phyloP scores from a whole-genome alignment of 2,797 vertebrate genomes.

The Dipus sagitta region DNA sequence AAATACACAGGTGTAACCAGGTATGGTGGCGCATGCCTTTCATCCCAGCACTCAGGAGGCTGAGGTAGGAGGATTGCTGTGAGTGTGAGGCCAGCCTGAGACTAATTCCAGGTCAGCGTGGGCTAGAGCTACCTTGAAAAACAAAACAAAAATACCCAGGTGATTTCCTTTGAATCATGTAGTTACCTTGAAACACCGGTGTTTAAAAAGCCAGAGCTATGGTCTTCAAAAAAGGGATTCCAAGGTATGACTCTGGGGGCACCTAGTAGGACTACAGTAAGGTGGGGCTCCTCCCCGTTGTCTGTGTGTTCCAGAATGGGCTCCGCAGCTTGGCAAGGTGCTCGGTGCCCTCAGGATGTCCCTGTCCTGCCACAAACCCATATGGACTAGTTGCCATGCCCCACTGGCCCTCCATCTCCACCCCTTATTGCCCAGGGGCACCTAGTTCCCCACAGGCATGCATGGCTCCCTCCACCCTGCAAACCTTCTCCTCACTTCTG shows the following conservation, averaged over 20 bases:
- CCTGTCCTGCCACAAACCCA: background rate
- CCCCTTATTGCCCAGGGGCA: background rate
- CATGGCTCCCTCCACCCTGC: rapidly evolving
- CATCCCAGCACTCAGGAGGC: too few relatives aligned
- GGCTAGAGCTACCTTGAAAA: too few relatives aligned
- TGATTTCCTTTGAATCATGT: background rate
- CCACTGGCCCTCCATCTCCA: rapidly evolving
- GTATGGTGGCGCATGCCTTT: too few relatives aligned
- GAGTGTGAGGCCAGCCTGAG: too few relatives aligned
- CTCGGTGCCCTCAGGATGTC: background rate
- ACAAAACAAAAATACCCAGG: too few relatives aligned
- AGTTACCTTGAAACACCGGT: background rate
- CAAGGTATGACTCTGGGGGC: background rate
- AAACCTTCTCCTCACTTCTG: background rate
- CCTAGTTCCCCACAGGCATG: background rate
- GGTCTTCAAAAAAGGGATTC: background rate
- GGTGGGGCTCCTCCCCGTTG: background rate
- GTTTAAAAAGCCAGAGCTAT: background rate
- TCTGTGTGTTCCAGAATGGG: background rate
- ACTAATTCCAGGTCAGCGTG: too few relatives aligned
- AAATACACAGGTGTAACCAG: background rate
- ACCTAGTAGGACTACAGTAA: background rate
- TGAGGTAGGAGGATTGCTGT: too few relatives aligned
- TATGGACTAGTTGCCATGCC: too few relatives aligned
- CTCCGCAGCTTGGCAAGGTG: rapidly evolving